Conservation (phyloP, 2,888 invertebrate species). For the Labia minor region DNA sequence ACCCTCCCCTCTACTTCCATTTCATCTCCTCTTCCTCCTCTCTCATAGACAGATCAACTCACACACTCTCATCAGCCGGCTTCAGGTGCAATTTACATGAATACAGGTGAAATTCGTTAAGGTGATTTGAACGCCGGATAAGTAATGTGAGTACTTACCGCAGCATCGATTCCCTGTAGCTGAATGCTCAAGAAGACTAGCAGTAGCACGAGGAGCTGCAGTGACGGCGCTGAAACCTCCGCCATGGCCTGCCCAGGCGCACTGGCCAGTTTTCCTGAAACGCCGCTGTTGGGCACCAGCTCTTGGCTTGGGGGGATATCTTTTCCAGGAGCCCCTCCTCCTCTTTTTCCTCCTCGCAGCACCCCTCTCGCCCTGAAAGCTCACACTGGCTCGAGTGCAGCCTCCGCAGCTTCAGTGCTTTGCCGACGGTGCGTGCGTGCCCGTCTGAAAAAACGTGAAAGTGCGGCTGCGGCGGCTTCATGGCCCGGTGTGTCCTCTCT, state of each 20-base stretch:
- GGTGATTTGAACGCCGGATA: background rate
- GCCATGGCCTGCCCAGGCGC: constrained; percentile 21
- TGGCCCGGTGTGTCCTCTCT: background rate
- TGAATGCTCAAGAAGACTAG: constrained; percentile 18
- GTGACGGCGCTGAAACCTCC: constrained; percentile 25
- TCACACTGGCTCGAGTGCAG: background rate
- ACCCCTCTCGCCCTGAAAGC: background rate
- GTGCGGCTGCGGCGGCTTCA: background rate
- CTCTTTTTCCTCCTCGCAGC: background rate
- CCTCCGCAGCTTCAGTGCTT: background rate
- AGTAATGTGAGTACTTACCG: background rate
- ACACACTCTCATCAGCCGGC: background rate
- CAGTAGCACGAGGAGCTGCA: constrained; percentile 22
- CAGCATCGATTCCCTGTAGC: constrained; percentile 13
- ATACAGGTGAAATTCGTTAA: background rate
- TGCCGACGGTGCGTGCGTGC: constrained; percentile 31
- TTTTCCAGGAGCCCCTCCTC: background rate
- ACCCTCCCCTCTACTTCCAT: too few species aligned
- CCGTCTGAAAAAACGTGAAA: constrained; percentile 27
- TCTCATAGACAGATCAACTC: background rate
- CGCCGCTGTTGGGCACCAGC: background rate
- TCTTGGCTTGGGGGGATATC: constrained; percentile 18
- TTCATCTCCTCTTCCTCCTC: background rate
- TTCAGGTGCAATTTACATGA: background rate
- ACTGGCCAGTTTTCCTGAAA: constrained; percentile 19